Evolutionary conservation across 2,797 vertebrate species (phyloP).

Genomic region (Somateria mollissima): DNA sequence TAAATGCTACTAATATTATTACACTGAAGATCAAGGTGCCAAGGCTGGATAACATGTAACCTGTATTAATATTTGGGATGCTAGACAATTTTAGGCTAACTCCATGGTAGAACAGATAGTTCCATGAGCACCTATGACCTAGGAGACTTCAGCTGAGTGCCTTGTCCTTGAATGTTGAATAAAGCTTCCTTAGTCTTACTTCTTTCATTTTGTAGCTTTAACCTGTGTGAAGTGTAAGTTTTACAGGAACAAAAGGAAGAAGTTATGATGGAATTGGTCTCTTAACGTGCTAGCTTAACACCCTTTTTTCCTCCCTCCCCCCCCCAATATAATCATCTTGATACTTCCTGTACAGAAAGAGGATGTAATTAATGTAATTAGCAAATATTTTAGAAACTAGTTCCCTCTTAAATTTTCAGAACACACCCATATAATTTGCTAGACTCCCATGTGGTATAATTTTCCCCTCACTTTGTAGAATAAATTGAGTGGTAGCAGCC

Average conservation of each 20-base stretch:
- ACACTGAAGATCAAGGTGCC: not conserved
- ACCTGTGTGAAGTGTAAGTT: not conserved
- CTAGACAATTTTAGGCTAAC: not conserved
- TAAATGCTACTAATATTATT: not conserved
- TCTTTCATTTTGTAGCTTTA: not conserved
- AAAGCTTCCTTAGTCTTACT: not conserved
- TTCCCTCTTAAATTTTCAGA: conserved; percentile 49
- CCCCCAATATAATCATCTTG: conserved; percentile 30
- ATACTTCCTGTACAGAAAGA: conserved; percentile 56
- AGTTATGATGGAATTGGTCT: not conserved
- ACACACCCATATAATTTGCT: conserved; percentile 58
- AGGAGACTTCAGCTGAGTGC: not conserved
- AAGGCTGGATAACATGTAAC: not conserved
- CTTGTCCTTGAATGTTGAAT: not conserved
- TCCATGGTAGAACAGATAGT: not conserved
- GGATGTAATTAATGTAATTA: conserved; percentile 69
- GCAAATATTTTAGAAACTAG: conserved; percentile 54
- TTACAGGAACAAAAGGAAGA: conserved; percentile 2
- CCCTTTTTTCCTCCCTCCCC: not conserved
- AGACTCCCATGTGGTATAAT: conserved; percentile 25
- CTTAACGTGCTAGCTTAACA: conserved; percentile 6
- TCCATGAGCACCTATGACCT: not conserved
- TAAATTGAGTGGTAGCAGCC: not conserved
- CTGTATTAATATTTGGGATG: not conserved
- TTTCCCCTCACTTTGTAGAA: conserved; percentile 13